Evolutionary conservation across 2,888 invertebrate genomes (phyloP).

Genomic region (Patella depressa): DNA sequence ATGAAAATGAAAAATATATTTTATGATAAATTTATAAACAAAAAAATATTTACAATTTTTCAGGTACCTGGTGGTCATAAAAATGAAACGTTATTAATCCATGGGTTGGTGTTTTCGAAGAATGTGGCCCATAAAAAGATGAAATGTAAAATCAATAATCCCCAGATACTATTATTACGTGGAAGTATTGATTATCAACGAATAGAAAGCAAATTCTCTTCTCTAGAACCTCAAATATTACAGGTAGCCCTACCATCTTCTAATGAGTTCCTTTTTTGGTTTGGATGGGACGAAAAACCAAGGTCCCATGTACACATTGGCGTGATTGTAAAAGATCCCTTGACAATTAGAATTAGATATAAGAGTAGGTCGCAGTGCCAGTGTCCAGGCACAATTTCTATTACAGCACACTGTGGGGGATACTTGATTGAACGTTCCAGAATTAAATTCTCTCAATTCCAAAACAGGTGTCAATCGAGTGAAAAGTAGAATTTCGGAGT

Average conservation of each 20-base stretch:
- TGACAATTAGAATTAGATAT: too few species aligned
- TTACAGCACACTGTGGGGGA: too few species aligned
- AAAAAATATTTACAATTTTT: neutral
- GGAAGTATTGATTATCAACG: constrained; percentile 93
- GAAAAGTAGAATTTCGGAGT: too few species aligned
- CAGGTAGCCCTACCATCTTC: constrained; percentile 77
- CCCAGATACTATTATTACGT: constrained; percentile 86
- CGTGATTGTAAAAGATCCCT: neutral
- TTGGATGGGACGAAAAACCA: neutral
- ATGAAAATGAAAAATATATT: too few species aligned
- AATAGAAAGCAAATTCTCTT: constrained; percentile 92
- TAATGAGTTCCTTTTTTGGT: neutral
- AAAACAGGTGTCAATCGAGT: too few species aligned
- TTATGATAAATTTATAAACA: too few species aligned
- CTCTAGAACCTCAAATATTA: constrained; percentile 92
- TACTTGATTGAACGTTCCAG: too few species aligned
- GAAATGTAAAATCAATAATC: constrained; percentile 77
- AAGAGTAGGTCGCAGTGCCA: too few species aligned
- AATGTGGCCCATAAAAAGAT: constrained; percentile 90
- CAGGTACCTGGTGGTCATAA: constrained; percentile 82
- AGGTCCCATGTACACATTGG: neutral
- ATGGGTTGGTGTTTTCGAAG: constrained; percentile 93
- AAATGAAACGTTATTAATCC: constrained; percentile 83
- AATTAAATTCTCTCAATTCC: too few species aligned
- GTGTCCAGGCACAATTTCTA: too few species aligned